A percentile compares a stretch with the other conserved stretches of the same genome.
Evolutionary conservation across 2,888 invertebrate species (phyloP).

Genomic region (Lobophora halterata): DNA sequence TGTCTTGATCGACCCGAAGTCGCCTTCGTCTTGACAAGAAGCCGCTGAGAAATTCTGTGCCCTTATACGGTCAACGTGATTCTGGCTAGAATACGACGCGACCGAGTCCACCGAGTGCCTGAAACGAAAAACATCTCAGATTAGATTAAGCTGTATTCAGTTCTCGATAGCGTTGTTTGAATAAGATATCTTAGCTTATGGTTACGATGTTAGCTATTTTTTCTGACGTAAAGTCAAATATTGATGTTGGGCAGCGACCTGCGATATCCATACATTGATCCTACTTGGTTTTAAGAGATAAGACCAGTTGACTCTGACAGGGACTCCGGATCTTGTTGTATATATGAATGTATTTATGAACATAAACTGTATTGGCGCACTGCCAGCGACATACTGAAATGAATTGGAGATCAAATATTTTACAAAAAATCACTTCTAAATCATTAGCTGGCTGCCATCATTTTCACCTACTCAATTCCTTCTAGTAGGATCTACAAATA

Average conservation of each 20-base stretch:
- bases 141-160: slow-evolving; percentile 59
- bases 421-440: slow-evolving; percentile 27
- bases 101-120: slow-evolving; percentile 82
- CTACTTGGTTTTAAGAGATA: slow-evolving; percentile 24
- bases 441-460: too few species aligned
- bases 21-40: slow-evolving; percentile 78
- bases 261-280: slow-evolving; percentile 19
- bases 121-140: slow-evolving; percentile 63
- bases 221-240: slow-evolving; percentile 48
- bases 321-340: slow-evolving; percentile 31
- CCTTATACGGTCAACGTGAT: slow-evolving; percentile 81
- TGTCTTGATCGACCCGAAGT: slow-evolving; percentile 76
- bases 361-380: slow-evolving; percentile 43
- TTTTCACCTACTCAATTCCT: too few species aligned
- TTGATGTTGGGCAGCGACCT: slow-evolving; percentile 38
- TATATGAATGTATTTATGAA: too few species aligned
- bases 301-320: slow-evolving; percentile 26
- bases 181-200: slow-evolving; percentile 52
- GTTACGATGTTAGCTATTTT: slow-evolving; percentile 51
- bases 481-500: too few species aligned
- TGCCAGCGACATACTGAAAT: slow-evolving; percentile 38
- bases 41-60: slow-evolving; percentile 78
- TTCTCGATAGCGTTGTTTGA: slow-evolving; percentile 60
- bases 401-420: slow-evolving; percentile 38
- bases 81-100: slow-evolving; percentile 81